phyloP scores from a whole-genome alignment of 1,140 invertebrate genomes.

The Homalodisca vitripennis region DNA sequence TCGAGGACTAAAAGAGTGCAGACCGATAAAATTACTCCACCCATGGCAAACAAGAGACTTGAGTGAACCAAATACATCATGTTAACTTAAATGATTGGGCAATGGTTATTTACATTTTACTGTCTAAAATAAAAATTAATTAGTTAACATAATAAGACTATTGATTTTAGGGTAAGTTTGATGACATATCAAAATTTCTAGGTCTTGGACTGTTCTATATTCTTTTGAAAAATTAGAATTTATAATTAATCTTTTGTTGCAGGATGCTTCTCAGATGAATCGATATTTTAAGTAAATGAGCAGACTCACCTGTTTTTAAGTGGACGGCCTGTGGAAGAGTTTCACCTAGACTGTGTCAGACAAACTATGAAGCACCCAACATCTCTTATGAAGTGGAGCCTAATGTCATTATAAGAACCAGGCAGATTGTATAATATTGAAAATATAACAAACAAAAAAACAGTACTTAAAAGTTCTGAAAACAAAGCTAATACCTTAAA shows the following conservation, averaged over 20 bases:
- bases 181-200: background rate
- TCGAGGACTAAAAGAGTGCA: background rate
- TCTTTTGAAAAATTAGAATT: background rate
- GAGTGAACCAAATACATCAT: background rate
- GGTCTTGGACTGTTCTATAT: background rate
- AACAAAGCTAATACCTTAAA: background rate
- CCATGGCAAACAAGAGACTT: constrained; percentile 5
- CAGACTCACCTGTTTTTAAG: background rate
- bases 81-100: background rate
- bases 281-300: background rate
- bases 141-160: background rate
- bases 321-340: background rate
- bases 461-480: constrained; percentile 8
- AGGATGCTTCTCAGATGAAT: background rate
- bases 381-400: constrained; percentile 8
- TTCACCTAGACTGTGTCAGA: too few species aligned
- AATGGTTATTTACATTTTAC: background rate
- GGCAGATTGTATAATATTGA: constrained; percentile 12
- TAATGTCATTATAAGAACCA: too few species aligned
- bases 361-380: constrained; percentile 11
- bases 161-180: background rate
- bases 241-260: background rate
- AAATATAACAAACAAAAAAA: background rate
- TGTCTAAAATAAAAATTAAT: background rate
- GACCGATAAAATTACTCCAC: background rate